Evolutionary conservation across 2,113 vertebrate species (phyloP), one percentile per base, ranked within the genome.

Genomic region (Pedionomus torquatus): DNA sequence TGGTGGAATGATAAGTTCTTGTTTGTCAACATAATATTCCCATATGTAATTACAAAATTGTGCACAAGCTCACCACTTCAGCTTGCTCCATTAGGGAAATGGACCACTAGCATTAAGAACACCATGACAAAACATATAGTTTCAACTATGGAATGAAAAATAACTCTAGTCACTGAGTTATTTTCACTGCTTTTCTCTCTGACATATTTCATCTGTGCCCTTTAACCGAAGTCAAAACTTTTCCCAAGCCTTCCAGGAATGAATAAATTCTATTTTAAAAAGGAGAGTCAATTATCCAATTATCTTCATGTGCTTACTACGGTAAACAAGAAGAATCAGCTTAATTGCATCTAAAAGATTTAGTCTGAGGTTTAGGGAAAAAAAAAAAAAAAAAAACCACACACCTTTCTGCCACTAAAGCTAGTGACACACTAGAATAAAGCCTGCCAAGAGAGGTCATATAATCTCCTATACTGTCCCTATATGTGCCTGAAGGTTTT

Each of bases 1-100:
- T 93, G n/a, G 70, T 69, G 66, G n/a, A 83, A 83, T 57, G 93
- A 78, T 89, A 96, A 66, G 35, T 95, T 95, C 83, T 87, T 90
- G 54, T 95, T 93, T 93, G 95, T 93, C 93, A 95, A 89, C 91
- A 83, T 90, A 86, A 74, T 86, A 93, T 77, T 95, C 86, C 76
- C 91, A 58, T 70, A 77, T 28, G 71, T 83, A 95, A 96, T 92
- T 83, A 93, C 58, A 58, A 86, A 78, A 95, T 23, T 28, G 58
- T 58, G 23, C 54, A 37, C 83, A 92, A 41, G 71, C 76, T 46
- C 63, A 93, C 91, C 71, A 39, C 88, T 93, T 86, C 17, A 49
- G 35, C 87, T 85, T 48, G 37, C 25, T 93, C 76, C 80, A 68
- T 96, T 94, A 94, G 72, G 68, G 87, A 95, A 92, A 95, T 86